Evolutionary conservation across 2,113 vertebrate genomes (phyloP).

Genomic region (Misgurnus mizolepis): DNA sequence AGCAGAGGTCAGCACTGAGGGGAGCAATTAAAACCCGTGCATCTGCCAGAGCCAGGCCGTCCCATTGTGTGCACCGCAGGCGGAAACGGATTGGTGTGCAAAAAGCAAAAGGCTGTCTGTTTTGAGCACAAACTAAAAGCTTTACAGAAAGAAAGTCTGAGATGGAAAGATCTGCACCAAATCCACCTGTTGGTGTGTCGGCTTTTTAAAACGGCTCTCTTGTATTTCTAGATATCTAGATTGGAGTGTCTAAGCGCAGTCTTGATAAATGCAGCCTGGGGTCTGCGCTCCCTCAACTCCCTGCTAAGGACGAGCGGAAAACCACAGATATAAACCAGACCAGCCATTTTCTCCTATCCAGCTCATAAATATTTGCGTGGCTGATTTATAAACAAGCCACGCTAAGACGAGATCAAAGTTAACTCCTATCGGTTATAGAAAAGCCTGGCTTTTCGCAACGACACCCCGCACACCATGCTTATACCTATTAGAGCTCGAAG

Average conservation of each 20-base stretch:
- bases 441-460: conserved; percentile 55
- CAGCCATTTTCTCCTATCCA: conserved; percentile 70
- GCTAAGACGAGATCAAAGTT: conserved; percentile 74
- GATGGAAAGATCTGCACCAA: background rate
- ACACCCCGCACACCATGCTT: conserved; percentile 57
- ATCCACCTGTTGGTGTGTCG: background rate
- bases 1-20: conserved; percentile 76
- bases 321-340: conserved; percentile 76
- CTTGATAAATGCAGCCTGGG: conserved; percentile 74
- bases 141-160: conserved; percentile 42
- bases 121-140: conserved; percentile 58
- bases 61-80: conserved; percentile 61
- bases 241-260: conserved; percentile 40
- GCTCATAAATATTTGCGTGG: conserved; percentile 80
- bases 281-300: conserved; percentile 60
- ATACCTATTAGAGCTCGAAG: conserved; percentile 68
- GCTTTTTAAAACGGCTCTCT: background rate
- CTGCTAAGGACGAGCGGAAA: conserved; percentile 56
- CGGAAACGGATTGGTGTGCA: conserved; percentile 63
- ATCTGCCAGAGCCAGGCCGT: conserved; percentile 63
- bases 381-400: conserved; percentile 78
- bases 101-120: conserved; percentile 53
- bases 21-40: conserved; percentile 77
- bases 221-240: conserved; percentile 10
- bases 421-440: conserved; percentile 70